Percentiles rank a stretch among this genome's conserved stretches.
phyloP scores from a whole-genome alignment of 2,797 vertebrate species.

The Mormyrus hasselquistii region DNA sequence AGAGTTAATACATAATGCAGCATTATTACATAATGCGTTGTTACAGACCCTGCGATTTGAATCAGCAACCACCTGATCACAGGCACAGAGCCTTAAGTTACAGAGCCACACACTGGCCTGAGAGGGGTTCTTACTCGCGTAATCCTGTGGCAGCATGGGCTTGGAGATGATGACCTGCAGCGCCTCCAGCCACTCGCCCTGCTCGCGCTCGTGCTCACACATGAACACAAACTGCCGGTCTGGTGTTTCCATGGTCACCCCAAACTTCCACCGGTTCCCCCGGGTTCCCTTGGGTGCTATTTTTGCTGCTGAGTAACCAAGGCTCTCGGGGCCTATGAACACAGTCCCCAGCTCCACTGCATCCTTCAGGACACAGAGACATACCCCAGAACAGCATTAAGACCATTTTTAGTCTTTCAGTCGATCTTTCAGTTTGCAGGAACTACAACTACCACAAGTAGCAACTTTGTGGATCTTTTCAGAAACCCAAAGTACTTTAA shows the following conservation, averaged over 20 bases:
- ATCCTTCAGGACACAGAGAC: conserved; percentile 56
- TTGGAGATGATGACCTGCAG: conserved; percentile 64
- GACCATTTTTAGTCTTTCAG: neutral
- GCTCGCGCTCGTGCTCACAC: conserved; percentile 76
- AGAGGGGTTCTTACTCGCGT: conserved; percentile 50
- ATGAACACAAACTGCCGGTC: conserved; percentile 74
- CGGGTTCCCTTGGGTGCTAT: conserved; percentile 57
- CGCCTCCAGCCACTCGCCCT: conserved; percentile 77
- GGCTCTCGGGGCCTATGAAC: conserved; percentile 70
- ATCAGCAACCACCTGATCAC: neutral
- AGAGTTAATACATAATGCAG: neutral
- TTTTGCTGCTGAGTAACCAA: conserved; percentile 70
- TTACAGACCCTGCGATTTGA: neutral
- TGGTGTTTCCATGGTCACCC: conserved; percentile 69
- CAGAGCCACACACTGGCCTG: neutral
- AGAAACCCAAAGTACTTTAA: neutral
- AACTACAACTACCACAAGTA: neutral
- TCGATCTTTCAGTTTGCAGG: neutral
- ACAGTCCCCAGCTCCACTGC: conserved; percentile 76
- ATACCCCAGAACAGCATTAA: neutral
- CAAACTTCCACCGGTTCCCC: conserved; percentile 73
- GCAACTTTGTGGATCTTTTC: neutral
- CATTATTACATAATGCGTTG: neutral
- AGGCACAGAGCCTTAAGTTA: neutral
- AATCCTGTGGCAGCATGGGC: conserved; percentile 66